These are phyloP conservation scores for Thera obeliscata DNA, from an alignment of 2,888 invertebrate genomes.

Conservation along the genomic window DNA sequence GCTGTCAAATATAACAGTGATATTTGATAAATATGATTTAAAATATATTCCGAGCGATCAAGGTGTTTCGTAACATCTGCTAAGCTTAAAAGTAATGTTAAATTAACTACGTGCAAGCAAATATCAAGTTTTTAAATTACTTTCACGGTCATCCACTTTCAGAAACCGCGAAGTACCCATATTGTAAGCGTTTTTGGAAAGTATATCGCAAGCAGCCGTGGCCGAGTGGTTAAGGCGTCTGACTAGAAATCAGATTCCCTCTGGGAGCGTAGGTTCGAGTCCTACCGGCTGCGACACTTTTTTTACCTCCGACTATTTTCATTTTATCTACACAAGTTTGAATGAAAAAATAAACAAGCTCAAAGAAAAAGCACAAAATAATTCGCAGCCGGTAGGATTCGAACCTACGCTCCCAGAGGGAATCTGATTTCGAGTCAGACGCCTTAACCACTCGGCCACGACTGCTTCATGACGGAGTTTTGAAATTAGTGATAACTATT, in stretches of 20 bases:
- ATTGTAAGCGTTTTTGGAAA: neutral
- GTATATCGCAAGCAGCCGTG: constrained; percentile 85
- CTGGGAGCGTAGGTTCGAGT: constrained; percentile 95
- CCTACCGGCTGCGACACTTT: constrained; percentile 90
- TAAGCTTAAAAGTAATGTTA: too few relatives aligned
- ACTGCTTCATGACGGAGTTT: constrained; percentile 76
- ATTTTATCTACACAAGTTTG: neutral
- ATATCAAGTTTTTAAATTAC: neutral
- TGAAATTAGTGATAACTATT: constrained; percentile 28
- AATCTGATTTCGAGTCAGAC: constrained; percentile 95
- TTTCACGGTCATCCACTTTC: neutral
- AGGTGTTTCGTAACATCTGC: too few relatives aligned
- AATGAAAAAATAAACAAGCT: neutral
- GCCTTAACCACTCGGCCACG: constrained; percentile 95
- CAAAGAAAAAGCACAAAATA: constrained; percentile 17
- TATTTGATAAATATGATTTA: too few relatives aligned
- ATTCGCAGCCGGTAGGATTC: constrained; percentile 93
- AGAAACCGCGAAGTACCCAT: neutral
- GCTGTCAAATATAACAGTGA: neutral
- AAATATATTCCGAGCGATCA: too few relatives aligned
- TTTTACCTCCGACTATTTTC: constrained; percentile 29
- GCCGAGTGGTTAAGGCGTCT: constrained; percentile 95
- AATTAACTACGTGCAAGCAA: too few relatives aligned
- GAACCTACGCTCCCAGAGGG: constrained; percentile 96
- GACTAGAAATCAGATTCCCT: constrained; percentile 95